Base-by-base conservation (phyloP, 37 sponge, comb jelly and placozoan species). In the Theonella swinhoei region DNA sequence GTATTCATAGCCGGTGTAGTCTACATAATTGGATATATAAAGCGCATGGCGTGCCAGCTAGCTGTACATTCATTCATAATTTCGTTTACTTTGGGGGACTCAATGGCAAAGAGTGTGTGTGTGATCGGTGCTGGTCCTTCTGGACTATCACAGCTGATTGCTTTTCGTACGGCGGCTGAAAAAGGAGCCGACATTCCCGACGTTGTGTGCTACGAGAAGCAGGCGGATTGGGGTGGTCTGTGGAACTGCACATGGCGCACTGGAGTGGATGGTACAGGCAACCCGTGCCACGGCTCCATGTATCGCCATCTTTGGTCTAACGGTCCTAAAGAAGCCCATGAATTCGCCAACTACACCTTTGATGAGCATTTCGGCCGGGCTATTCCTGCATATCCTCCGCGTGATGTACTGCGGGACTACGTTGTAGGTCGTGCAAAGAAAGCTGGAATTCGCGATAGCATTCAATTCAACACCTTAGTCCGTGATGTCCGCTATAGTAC, bases 321-420 rank as follows among this genome's bases (percentile, higher is more conserved):
- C 43, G 76, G 68, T 38, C 88, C 88, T 3, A 88, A 88, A 42
- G 88, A 88, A 34, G 35, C n/a, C 31, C 31, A 61, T 17, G 88
- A 88, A 36, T 81, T 88, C 42, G 68, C 75, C 23, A 77, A 88
- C 28, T 88, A 88, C 82, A 63, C 77, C 1, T 88, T 81, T 42
- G 77, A 78, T 2, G 82, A 88, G 34, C 88, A 88, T 36, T 88
- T 88, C 41, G 82, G 82, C 30, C 80, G 75, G 60, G 60, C 80
- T 1, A 81, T 88, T 24, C 82, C 82, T 3, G 80, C 88, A 17
- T 88, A 34, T 39, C 81, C 88, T 23, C 88, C 88, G 4, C 67
- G 88, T n/a, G 70, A 72, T 2, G 82, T 88, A 1, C 36, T 88
- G 2, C 38, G 17, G 2, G 88, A 88, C 30, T 88, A 88, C 77